phyloP scores from a whole-genome alignment of 2,797 vertebrate genomes.

The Pelochelys cantorii region DNA sequence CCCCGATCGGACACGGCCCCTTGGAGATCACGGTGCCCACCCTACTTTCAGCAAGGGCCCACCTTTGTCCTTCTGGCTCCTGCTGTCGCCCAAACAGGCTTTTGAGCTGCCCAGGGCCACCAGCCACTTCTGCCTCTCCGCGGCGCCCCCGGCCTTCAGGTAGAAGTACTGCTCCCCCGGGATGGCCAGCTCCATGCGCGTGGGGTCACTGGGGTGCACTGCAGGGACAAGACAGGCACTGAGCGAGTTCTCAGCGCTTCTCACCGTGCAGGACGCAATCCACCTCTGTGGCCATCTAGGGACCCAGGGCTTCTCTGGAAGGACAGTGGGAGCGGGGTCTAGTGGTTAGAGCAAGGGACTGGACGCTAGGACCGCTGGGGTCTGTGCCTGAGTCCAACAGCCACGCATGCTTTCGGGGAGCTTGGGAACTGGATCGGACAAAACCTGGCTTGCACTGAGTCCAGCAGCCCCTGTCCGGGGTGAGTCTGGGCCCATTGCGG shows the following conservation, averaged over 20 bases:
- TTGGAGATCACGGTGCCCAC: neutral
- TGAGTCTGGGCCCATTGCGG: too few relatives aligned
- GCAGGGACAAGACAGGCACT: neutral
- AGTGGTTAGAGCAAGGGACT: neutral
- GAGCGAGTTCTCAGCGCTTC: neutral
- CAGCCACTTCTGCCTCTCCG: slow-evolving; percentile 71
- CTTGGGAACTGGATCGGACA: neutral
- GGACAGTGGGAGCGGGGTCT: neutral
- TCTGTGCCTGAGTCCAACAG: neutral
- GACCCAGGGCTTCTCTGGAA: neutral
- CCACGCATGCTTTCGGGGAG: neutral
- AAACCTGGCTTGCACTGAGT: too few relatives aligned
- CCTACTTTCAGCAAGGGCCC: neutral
- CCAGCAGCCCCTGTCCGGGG: too few relatives aligned
- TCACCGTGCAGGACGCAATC: neutral
- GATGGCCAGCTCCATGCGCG: slow-evolving; percentile 67
- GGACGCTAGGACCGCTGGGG: neutral
- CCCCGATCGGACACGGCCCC: neutral
- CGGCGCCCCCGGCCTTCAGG: slow-evolving; percentile 58
- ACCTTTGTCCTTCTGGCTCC: slow-evolving; percentile 59
- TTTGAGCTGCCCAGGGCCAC: slow-evolving; percentile 72
- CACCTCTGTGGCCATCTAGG: neutral
- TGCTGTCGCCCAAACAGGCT: slow-evolving; percentile 52
- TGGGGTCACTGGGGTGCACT: slow-evolving; percentile 63
- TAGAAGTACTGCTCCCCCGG: slow-evolving; percentile 71